phyloP scores from a whole-genome alignment of 2,888 invertebrate genomes.

The Spisula subtruncata region DNA sequence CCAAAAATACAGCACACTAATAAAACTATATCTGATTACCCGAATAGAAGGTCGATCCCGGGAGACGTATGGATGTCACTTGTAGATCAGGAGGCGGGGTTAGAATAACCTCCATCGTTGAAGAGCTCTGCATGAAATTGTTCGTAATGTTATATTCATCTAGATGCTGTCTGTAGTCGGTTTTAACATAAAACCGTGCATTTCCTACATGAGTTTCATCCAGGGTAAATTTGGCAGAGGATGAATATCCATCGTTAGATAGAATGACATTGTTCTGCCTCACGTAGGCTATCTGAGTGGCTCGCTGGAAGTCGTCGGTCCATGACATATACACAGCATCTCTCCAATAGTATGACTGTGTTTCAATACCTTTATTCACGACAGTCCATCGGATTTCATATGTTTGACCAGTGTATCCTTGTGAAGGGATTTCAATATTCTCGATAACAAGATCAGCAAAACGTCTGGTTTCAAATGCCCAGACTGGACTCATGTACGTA shows the following conservation, averaged over 20 bases:
- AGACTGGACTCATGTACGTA: constrained; percentile 53
- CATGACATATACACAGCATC: constrained; percentile 49
- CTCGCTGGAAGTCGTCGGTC: not conserved
- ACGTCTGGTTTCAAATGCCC: constrained; percentile 57
- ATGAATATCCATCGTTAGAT: constrained; percentile 50
- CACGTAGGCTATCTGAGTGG: constrained; percentile 11
- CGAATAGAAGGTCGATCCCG: constrained; percentile 29
- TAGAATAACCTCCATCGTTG: constrained; percentile 45
- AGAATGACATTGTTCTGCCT: constrained; percentile 28
- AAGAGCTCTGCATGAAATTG: constrained; percentile 28
- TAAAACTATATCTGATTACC: not conserved
- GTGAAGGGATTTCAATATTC: constrained; percentile 31
- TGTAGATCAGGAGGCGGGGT: constrained; percentile 63
- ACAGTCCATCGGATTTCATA: constrained; percentile 59
- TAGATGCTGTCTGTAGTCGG: constrained; percentile 6
- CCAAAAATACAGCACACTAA: too few relatives aligned
- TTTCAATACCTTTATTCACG: constrained; percentile 50
- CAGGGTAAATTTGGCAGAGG: constrained; percentile 29
- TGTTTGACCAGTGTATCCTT: constrained; percentile 50
- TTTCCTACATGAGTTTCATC: constrained; percentile 36
- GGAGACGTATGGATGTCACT: constrained; percentile 30
- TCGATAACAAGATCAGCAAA: constrained; percentile 48
- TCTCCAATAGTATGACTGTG: constrained; percentile 37
- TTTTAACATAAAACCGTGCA: constrained; percentile 40
- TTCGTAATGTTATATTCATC: constrained; percentile 39